Evolutionary conservation across 2,888 invertebrate species (phyloP).

Genomic region (Oconnorella tubifera): DNA sequence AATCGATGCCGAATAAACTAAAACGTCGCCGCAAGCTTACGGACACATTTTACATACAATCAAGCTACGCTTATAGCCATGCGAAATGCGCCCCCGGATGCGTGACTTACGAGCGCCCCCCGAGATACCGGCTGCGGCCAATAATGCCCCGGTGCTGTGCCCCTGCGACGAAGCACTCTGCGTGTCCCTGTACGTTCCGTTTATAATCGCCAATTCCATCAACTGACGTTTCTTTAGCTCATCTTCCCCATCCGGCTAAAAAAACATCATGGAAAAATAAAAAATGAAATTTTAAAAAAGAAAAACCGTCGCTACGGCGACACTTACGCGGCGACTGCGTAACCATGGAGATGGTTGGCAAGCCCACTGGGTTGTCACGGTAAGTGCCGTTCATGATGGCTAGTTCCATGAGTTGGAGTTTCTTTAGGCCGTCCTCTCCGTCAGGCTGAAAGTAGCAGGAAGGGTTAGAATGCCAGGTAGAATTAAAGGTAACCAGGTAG

Average conservation of each 20-base stretch:
- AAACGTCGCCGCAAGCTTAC: too few species aligned
- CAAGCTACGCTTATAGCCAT: too few species aligned
- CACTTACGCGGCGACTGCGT: constrained; percentile 12
- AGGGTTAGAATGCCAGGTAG: too few species aligned
- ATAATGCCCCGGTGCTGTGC: neutral
- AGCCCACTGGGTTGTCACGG: constrained; percentile 47
- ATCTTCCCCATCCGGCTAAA: constrained; percentile 98
- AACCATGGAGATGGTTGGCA: constrained; percentile 7
- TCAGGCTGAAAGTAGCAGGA: too few species aligned
- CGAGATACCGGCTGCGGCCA: too few species aligned
- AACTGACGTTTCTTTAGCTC: constrained; percentile 98
- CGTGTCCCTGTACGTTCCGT: constrained; percentile 79
- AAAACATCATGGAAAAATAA: neutral
- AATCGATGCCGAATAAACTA: too few species aligned
- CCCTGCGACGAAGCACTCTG: neutral
- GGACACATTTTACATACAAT: too few species aligned
- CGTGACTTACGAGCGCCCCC: too few species aligned
- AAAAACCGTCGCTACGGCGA: too few species aligned
- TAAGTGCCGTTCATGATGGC: constrained; percentile 99
- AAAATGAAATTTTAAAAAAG: too few species aligned
- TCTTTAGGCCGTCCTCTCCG: constrained; percentile 99
- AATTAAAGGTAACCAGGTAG: too few species aligned
- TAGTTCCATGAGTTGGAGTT: constrained; percentile 98
- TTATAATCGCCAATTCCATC: constrained; percentile 99
- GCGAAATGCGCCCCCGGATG: too few species aligned